Base-by-base conservation (phyloP, 2,113 vertebrate species). In the Oenanthe oenanthe region DNA sequence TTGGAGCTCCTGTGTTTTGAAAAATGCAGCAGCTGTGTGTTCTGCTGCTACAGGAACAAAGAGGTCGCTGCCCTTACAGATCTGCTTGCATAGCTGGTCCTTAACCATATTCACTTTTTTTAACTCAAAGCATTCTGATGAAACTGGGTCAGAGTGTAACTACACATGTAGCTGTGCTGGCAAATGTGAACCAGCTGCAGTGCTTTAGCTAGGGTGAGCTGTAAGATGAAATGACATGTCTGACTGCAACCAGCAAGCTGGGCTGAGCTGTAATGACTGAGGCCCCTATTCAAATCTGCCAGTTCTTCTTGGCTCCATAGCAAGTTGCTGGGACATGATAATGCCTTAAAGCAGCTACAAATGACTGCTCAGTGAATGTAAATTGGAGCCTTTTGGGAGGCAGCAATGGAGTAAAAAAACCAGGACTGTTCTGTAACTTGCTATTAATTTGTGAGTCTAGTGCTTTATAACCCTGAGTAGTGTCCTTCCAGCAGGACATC, bases 1-100 rank as follows among this genome's bases (percentile, higher is more conserved):
- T 91, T 95, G 93, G 95, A 93, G 92, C 93, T 97, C 94, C 80
- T 68, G 85, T 97, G 96, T 95, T 95, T 96, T 97, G 91, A 97
- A 97, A 96, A 91, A 96, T 85, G 93, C 56, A 92, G 96, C 97
- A 97, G 96, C 97, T 96, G 95, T 94, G 95, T 97, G 95, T 94
- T 97, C 95, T 88, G 89, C 96, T 95, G 97, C 96, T 92, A 36
- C 93, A 83, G 53, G 82, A 92, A 88, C 95, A 93, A 26, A 78
- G 88, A 90, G 85, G 95, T 97, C 58, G 15, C 91, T 94, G 95
- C 85, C 92, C 91, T 85, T 73, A 62, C 63, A 83, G 88, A 94
- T 94, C 83, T 86, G 88, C 88, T 88, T 88, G 88, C 91, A 73
- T 80, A 88, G 82, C 81, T 93, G 75, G 47, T 92, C 83, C 72